phyloP scores from a whole-genome alignment of 2,113 vertebrate genomes.

The Poeciliopsis prolifica region DNA sequence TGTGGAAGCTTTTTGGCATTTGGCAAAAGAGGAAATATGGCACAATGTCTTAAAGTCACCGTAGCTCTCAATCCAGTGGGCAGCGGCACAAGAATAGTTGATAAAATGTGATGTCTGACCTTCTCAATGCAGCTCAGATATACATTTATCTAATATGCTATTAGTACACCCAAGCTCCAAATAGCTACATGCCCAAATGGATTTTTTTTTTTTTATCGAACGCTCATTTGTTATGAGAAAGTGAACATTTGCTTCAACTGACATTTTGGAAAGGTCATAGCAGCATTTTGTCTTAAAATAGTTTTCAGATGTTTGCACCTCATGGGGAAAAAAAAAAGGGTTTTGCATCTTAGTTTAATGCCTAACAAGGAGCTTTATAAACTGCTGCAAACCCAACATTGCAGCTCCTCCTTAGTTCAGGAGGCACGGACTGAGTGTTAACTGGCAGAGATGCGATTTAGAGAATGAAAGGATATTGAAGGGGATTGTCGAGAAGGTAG shows the following conservation, averaged over 20 bases:
- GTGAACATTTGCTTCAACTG: slow-evolving; percentile 39
- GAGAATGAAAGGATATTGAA: slow-evolving; percentile 46
- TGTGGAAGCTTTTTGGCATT: slow-evolving; percentile 8
- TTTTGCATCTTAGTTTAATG: slow-evolving; percentile 14
- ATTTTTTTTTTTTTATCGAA: slow-evolving; percentile 4
- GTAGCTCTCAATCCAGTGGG: slow-evolving; percentile 16
- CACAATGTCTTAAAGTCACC: slow-evolving; percentile 31
- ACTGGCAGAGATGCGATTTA: slow-evolving; percentile 40
- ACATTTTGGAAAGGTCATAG: slow-evolving; percentile 56
- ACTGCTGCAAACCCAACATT: slow-evolving; percentile 16
- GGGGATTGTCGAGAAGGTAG: slow-evolving; percentile 47
- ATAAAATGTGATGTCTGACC: slow-evolving; percentile 69
- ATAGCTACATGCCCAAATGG: slow-evolving; percentile 47
- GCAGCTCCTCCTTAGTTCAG: slow-evolving; percentile 28
- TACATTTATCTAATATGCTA: slow-evolving; percentile 44
- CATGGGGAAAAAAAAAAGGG: slow-evolving; percentile 12
- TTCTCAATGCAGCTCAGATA: slow-evolving; percentile 52
- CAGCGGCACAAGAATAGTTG: slow-evolving; percentile 44
- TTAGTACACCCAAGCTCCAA: slow-evolving; percentile 44
- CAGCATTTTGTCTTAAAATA: slow-evolving; percentile 26
- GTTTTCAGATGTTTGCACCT: slow-evolving; percentile 26
- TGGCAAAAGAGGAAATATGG: slow-evolving; percentile 10
- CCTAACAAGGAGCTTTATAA: slow-evolving; percentile 32
- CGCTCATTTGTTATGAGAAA: slow-evolving; percentile 41
- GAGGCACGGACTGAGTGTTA: slow-evolving; percentile 55